phyloP scores from a whole-genome alignment of 2,888 invertebrate species.

The Oscheius sp. region DNA sequence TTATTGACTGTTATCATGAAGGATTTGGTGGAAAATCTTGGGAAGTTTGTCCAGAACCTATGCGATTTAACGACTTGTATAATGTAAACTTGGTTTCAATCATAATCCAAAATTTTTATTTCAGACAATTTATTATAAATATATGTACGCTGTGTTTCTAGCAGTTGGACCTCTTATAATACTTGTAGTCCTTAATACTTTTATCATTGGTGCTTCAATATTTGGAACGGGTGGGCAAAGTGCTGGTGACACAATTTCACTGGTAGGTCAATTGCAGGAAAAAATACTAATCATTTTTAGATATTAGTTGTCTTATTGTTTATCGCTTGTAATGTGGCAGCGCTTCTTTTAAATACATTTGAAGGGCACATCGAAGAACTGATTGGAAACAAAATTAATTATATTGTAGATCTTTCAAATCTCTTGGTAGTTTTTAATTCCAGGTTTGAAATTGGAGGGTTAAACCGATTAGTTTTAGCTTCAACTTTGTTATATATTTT shows the following conservation, averaged over 20 bases:
- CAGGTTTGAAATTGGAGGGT: constrained; percentile 36
- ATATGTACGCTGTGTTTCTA: constrained; percentile 67
- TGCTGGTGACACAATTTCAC: constrained; percentile 50
- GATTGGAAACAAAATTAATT: constrained; percentile 62
- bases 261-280: constrained; percentile 27
- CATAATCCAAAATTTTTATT: constrained; percentile 48
- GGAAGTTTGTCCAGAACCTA: constrained; percentile 65
- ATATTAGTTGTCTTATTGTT: constrained; percentile 69
- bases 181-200: constrained; percentile 62
- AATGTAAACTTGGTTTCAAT: constrained; percentile 52
- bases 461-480: constrained; percentile 44
- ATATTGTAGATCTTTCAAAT: constrained; percentile 69
- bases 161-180: constrained; percentile 67
- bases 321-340: constrained; percentile 68
- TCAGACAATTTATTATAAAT: constrained; percentile 62
- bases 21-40: constrained; percentile 50
- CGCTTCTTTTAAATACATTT: constrained; percentile 67
- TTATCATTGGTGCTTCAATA: constrained; percentile 64
- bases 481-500: constrained; percentile 69
- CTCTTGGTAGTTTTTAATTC: constrained; percentile 69
- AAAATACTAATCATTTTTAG: constrained; percentile 32
- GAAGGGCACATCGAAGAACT: constrained; percentile 55
- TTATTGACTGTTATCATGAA: constrained; percentile 66
- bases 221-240: constrained; percentile 41
- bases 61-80: constrained; percentile 59